A percentile compares a stretch with the other conserved stretches of the same genome.
These are phyloP conservation scores for Rutilus rutilus DNA, from an alignment of 2,113 vertebrate species.

Conservation along the genomic window DNA sequence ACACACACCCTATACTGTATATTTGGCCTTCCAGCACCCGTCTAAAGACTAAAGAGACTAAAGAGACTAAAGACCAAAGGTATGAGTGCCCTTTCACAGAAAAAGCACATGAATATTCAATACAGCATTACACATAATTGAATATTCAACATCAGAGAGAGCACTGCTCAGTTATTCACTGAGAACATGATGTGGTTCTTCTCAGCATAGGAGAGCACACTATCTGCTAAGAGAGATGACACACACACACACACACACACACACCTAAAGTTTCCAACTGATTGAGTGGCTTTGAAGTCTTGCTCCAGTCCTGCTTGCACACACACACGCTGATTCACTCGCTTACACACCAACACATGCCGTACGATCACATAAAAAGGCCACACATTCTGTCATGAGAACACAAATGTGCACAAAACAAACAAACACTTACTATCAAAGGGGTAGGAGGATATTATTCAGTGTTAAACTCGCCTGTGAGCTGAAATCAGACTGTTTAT, in stretches of 20 bases:
- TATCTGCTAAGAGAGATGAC: background rate
- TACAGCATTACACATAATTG: conserved; percentile 34
- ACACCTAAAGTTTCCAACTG: conserved; percentile 36
- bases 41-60: background rate
- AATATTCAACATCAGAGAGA: conserved; percentile 50
- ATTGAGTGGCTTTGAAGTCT: conserved; percentile 40
- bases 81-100: conserved; percentile 41
- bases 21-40: background rate
- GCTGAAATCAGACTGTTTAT: conserved; percentile 33
- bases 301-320: conserved; percentile 22
- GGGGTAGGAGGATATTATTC: conserved; percentile 29
- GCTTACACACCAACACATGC: conserved; percentile 28
- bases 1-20: background rate
- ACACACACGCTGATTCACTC: conserved; percentile 31
- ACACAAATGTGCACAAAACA: conserved; percentile 37
- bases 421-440: conserved; percentile 16
- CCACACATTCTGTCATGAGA: conserved; percentile 25
- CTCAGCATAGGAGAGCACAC: conserved; percentile 42
- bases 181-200: conserved; percentile 40
- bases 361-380: conserved; percentile 9
- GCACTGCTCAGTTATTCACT: conserved; percentile 42
- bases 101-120: conserved; percentile 51
- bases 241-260: background rate
- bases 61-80: conserved; percentile 16
- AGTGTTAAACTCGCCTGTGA: conserved; percentile 28